A percentile compares a stretch with the other conserved stretches of the same genome.
phyloP scores from a whole-genome alignment of 2,797 vertebrate genomes.

The Mycteria americana region DNA sequence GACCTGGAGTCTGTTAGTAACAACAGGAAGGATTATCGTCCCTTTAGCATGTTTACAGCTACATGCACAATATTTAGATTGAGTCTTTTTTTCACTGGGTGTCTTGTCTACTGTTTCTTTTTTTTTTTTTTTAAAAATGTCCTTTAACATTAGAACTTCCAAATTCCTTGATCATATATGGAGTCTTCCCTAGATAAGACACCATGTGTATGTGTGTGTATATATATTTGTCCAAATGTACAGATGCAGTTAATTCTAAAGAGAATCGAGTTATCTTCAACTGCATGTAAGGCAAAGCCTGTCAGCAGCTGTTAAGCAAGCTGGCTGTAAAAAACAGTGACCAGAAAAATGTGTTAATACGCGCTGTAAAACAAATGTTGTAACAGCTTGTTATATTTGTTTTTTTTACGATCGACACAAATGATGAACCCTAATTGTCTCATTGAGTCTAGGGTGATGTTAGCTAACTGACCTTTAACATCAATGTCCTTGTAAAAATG shows the following conservation, averaged over 20 bases:
- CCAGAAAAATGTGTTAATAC: conserved; percentile 24
- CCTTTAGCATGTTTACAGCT: background rate
- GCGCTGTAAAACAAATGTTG: background rate
- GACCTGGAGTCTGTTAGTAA: background rate
- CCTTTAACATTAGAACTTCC: background rate
- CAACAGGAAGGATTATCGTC: background rate
- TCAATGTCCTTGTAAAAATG: background rate
- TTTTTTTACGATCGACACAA: background rate
- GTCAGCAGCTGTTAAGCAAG: conserved; percentile 51
- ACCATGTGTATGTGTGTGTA: background rate
- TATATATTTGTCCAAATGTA: background rate
- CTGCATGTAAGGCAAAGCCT: background rate
- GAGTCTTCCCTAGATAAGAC: background rate
- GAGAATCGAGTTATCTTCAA: background rate
- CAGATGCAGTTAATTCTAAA: conserved; percentile 1
- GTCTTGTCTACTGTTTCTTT: accelerated
- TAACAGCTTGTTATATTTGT: background rate
- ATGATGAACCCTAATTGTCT: background rate
- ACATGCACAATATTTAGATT: background rate
- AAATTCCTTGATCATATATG: background rate
- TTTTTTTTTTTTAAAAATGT: background rate
- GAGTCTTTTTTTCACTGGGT: background rate
- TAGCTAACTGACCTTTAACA: background rate
- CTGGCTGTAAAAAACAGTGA: conserved; percentile 20
- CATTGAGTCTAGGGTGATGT: background rate